Evolutionary conservation across 2,888 invertebrate species (phyloP), one percentile per base, ranked within the genome.

Genomic region (Bombyx huttoni): DNA sequence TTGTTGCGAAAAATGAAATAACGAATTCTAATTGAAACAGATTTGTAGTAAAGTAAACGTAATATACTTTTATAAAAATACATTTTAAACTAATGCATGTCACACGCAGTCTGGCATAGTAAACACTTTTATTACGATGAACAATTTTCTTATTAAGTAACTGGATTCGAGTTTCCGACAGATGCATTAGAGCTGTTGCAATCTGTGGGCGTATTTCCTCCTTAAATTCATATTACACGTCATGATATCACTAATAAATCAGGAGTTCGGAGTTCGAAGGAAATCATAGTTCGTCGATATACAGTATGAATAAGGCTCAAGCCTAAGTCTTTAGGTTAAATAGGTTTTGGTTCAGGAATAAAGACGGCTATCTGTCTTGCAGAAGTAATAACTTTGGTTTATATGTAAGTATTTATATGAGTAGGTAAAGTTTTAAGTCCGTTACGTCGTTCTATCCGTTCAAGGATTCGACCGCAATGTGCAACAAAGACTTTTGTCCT

Each of bases 171-270:
- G 61, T 64, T 66, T 69, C 67, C 70, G 70, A 59, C 66, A 65
- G 56, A 62, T 63, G 64, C 68, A 66, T 65, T 68, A 62, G 57
- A 61, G 58, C 55, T 60, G 56, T 52, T 63, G 57, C 61, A 59
- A 65, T 49, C 49, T 51, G 79, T 83, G 63, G 84, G 86, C 73
- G 80, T 63, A 60, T 77, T 73, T 83, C 82, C 82, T 85, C 70
- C 77, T 83, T 85, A 68, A 61, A 60, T 65, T 57, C 73, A 74
- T 77, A 70, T 70, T 67, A 65, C 59, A 59, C 47, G 46, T 47
- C 47, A 7, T 14, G 40, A 50, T 24, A 49, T 51, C 51, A 51
- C 51, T 51, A 53, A 47, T 13, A 53, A 55, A 55, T 59, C 58
- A 61, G 51, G 54, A 53, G 50, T 52, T 53, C 52, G 46, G 56